These are phyloP conservation scores for Orchesellides sinensis DNA, from an alignment of 2,888 invertebrate genomes.

Conservation along the genomic window DNA sequence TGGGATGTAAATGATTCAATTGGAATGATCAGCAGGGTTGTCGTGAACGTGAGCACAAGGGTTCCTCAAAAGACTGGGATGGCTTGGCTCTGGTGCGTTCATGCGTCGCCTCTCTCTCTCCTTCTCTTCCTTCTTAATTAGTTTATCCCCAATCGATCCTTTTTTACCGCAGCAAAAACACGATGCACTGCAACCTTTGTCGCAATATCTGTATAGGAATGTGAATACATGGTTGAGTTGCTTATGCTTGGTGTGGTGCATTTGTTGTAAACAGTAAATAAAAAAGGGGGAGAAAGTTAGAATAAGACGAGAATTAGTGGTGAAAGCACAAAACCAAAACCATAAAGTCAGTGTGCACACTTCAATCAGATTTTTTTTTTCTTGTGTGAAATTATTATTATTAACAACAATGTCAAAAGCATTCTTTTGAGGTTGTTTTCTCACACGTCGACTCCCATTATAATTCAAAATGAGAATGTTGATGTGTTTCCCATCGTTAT, in stretches of 20 bases:
- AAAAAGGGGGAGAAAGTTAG: constrained; percentile 9
- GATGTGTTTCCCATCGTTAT: too few species aligned
- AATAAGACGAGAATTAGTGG: constrained; percentile 39
- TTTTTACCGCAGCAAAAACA: background rate
- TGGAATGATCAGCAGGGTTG: background rate
- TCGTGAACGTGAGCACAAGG: background rate
- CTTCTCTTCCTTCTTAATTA: constrained; percentile 55
- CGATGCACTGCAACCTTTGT: background rate
- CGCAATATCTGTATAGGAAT: too few species aligned
- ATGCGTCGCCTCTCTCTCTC: too few species aligned
- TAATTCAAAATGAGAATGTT: too few species aligned
- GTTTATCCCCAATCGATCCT: constrained; percentile 57
- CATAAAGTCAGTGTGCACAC: background rate
- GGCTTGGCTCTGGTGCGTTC: constrained; percentile 45
- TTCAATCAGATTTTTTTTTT: too few species aligned
- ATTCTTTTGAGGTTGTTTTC: too few species aligned
- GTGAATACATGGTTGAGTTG: too few species aligned
- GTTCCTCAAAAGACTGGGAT: background rate
- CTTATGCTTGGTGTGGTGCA: too few species aligned
- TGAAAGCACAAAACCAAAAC: constrained; percentile 21
- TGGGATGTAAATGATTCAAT: constrained; percentile 43
- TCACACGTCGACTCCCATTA: too few species aligned
- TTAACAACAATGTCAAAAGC: too few species aligned
- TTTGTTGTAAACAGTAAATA: background rate
- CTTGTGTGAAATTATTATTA: too few species aligned